Conservation (phyloP, 2,797 vertebrate species). For the Malurus splendens region DNA sequence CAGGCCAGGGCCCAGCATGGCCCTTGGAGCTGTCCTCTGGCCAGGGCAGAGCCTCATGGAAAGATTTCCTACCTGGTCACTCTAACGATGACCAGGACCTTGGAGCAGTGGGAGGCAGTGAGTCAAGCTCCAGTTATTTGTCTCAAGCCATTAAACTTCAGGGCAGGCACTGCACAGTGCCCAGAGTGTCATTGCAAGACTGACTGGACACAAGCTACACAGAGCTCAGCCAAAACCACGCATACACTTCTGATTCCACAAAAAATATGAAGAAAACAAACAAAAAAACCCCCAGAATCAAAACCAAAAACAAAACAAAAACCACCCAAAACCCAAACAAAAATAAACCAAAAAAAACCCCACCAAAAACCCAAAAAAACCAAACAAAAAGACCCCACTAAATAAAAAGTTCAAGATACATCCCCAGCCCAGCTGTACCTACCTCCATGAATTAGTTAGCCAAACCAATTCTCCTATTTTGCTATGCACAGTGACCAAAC, state of each 20-base stretch:
- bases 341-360: no score
- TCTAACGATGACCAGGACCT: not conserved
- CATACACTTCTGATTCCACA: conserved; percentile 45
- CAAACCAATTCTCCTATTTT: conserved; percentile 63
- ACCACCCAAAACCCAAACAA: no score
- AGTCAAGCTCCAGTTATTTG: not conserved
- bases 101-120: not conserved
- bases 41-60: not conserved
- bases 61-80: not conserved
- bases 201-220: not conserved
- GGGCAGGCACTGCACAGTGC: conserved; percentile 15
- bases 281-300: no score
- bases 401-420: no score
- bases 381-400: no score
- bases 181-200: not conserved
- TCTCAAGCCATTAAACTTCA: not conserved
- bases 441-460: conserved; percentile 65
- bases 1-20: not conserved
- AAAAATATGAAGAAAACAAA: not conserved
- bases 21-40: not conserved
- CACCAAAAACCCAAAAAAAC: no score
- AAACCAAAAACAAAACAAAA: no score
- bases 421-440: conserved; percentile 24
- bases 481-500: conserved; percentile 43
- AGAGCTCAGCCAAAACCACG: conserved; percentile 58